A percentile compares a stretch with the other conserved stretches of the same genome.
These are phyloP conservation scores for Trachythela sp. DNA, from an alignment of 64 coral and sea anemone species.

Conservation along the genomic window DNA sequence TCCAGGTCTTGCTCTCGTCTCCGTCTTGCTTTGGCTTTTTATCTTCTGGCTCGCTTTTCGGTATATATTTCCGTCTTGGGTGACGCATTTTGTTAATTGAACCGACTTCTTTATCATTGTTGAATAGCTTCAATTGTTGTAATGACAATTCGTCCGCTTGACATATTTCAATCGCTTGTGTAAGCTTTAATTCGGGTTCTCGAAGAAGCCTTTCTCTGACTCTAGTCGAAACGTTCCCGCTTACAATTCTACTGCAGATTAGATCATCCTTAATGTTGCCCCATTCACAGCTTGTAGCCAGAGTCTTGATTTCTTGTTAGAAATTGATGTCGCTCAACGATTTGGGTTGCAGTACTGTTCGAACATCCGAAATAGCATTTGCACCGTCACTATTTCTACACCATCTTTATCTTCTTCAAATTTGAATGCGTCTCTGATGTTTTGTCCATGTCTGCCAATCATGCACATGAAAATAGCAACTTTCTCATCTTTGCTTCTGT, in stretches of 20 bases:
- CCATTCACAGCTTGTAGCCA: neutral
- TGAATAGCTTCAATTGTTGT: slow-evolving; percentile 21
- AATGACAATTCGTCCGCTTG: neutral
- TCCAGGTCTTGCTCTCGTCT: too few relatives aligned
- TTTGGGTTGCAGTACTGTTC: neutral
- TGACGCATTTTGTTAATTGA: neutral
- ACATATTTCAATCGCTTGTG: neutral
- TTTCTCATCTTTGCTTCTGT: neutral
- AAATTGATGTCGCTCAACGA: neutral
- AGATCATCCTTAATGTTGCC: neutral
- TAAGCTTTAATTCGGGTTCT: neutral
- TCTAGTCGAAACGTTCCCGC: neutral
- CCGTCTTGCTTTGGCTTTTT: too few relatives aligned
- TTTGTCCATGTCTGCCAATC: neutral
- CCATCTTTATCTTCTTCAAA: neutral
- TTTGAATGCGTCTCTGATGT: neutral
- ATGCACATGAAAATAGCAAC: neutral
- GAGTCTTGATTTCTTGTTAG: neutral
- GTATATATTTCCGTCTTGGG: too few relatives aligned
- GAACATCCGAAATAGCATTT: neutral
- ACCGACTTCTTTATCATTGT: neutral
- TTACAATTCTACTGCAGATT: neutral
- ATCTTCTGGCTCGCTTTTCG: too few relatives aligned
- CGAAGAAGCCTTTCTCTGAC: neutral
- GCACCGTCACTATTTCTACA: neutral